Evolutionary conservation across 1,140 invertebrate genomes (phyloP).

Genomic region (Drosophila nigromelanica): DNA sequence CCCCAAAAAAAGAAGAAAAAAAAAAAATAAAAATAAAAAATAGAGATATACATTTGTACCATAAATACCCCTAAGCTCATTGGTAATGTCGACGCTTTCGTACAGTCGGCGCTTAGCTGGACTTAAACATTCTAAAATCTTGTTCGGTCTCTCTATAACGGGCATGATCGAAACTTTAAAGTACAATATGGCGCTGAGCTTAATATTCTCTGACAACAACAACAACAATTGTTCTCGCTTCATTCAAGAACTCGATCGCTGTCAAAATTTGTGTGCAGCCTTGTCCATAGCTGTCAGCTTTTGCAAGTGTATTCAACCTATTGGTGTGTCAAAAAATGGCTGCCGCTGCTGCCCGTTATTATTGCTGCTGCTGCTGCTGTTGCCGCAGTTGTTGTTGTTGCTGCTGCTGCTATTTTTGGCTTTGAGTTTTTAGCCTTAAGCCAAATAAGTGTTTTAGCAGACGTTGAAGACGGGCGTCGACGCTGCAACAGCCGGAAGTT

Average conservation of each 20-base stretch:
- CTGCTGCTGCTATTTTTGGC: slow-evolving; percentile 63
- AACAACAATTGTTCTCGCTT: too few species aligned
- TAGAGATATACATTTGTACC: neutral
- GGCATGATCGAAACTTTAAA: too few species aligned
- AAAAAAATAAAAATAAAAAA: neutral
- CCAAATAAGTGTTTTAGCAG: slow-evolving; percentile 79
- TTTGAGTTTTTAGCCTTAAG: slow-evolving; percentile 78
- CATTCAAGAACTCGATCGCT: neutral
- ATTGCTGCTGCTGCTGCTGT: slow-evolving; percentile 40
- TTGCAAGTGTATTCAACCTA: slow-evolving; percentile 32
- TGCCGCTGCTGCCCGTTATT: neutral
- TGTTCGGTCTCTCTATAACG: neutral
- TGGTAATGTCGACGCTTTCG: neutral
- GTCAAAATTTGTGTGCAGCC: neutral
- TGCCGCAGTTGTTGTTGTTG: slow-evolving; percentile 26
- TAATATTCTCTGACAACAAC: too few species aligned
- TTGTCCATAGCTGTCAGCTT: slow-evolving; percentile 2
- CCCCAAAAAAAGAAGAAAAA: neutral
- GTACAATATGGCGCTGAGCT: too few species aligned
- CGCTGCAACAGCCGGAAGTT: slow-evolving; percentile 69
- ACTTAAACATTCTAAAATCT: neutral
- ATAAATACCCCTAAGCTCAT: neutral
- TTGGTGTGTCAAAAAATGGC: slow-evolving; percentile 32
- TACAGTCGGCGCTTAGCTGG: neutral
- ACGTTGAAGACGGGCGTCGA: slow-evolving; percentile 36